Conservation (phyloP, 1,140 invertebrate species). For the Bombus superbus region DNA sequence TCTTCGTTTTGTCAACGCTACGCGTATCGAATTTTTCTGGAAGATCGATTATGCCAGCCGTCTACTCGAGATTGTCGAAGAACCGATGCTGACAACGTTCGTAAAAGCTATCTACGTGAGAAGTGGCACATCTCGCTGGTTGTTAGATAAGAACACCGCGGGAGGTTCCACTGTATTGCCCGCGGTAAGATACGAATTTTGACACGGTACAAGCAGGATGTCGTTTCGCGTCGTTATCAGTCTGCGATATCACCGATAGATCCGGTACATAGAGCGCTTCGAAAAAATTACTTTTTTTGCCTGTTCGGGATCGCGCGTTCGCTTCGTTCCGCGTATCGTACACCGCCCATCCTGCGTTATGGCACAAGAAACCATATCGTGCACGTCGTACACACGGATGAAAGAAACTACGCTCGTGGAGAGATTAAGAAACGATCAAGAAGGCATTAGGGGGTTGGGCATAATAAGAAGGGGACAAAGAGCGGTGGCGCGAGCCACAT, state of each 20-base stretch:
- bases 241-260: background rate
- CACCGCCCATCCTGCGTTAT: background rate
- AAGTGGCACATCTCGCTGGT: background rate
- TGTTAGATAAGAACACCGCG: conserved; percentile 52
- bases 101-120: background rate
- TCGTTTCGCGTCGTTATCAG: conserved; percentile 5
- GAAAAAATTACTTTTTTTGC: background rate
- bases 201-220: too few species aligned
- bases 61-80: background rate
- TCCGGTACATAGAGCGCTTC: background rate
- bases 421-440: conserved; percentile 32
- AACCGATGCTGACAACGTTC: background rate
- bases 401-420: background rate
- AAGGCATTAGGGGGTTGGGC: conserved; percentile 12
- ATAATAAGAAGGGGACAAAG: conserved; percentile 42
- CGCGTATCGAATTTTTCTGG: background rate
- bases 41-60: background rate
- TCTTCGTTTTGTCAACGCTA: background rate
- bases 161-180: conserved; percentile 37
- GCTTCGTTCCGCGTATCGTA: background rate
- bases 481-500: conserved; percentile 29
- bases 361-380: background rate
- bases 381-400: background rate
- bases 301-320: background rate
- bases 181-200: conserved; percentile 32